These are phyloP conservation scores for Sepiola atlantica DNA, from an alignment of 2,888 invertebrate species.

Conservation along the genomic window DNA sequence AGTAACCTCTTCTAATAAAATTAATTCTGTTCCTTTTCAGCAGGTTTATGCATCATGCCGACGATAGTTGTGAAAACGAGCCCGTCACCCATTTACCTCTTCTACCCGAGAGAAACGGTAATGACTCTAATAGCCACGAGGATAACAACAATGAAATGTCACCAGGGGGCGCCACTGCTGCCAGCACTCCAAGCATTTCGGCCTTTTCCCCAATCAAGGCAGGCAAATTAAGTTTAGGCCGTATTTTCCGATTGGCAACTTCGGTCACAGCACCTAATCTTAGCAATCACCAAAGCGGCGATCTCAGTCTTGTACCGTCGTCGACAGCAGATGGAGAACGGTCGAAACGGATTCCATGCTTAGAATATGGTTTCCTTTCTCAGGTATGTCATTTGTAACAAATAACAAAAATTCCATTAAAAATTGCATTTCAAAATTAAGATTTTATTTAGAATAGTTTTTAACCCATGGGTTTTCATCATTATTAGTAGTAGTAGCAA, in stretches of 20 bases:
- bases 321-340: conserved; percentile 59
- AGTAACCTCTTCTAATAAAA: too few relatives aligned
- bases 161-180: conserved; percentile 52
- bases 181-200: conserved; percentile 52
- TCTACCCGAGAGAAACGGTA: background rate
- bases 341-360: conserved; percentile 61
- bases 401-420: too few relatives aligned
- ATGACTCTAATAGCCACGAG: background rate
- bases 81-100: background rate
- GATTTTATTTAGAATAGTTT: background rate
- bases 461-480: too few relatives aligned
- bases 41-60: background rate
- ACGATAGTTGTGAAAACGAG: background rate
- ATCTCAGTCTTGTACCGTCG: conserved; percentile 58
- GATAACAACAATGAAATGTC: conserved; percentile 38
- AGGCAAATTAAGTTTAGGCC: conserved; percentile 53
- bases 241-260: conserved; percentile 46
- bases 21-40: background rate
- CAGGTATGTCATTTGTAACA: conserved; percentile 54
- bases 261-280: conserved; percentile 51
- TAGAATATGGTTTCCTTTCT: conserved; percentile 60
- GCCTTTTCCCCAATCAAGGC: conserved; percentile 44
- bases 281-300: conserved; percentile 43
- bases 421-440: too few relatives aligned
- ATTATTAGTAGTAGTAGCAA: too few relatives aligned